These are phyloP conservation scores for Xiphias gladius DNA, from an alignment of 2,113 vertebrate species.

Conservation along the genomic window DNA sequence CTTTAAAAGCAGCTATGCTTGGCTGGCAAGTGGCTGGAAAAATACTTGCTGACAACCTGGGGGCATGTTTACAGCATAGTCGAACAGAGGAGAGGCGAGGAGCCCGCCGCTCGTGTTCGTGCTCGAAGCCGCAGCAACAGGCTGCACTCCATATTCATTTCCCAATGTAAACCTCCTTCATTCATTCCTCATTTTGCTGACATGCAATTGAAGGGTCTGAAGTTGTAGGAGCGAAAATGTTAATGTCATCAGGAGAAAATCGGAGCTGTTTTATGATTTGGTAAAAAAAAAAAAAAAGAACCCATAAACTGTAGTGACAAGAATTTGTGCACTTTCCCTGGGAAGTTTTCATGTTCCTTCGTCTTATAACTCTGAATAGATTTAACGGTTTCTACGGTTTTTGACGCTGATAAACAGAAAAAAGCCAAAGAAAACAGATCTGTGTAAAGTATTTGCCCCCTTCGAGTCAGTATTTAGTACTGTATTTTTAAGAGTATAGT, in stretches of 20 bases:
- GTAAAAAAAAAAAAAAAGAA: too few species aligned
- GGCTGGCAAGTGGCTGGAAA: slow-evolving; percentile 76
- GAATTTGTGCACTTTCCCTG: neutral
- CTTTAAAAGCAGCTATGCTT: slow-evolving; percentile 78
- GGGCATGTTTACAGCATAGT: slow-evolving; percentile 79
- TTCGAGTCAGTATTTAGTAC: neutral
- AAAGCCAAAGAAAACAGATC: neutral
- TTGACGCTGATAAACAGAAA: neutral
- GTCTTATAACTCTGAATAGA: neutral
- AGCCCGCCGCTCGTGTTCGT: slow-evolving; percentile 36
- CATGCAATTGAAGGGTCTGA: neutral
- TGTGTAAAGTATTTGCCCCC: neutral
- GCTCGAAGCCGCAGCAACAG: slow-evolving; percentile 28
- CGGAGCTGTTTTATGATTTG: neutral
- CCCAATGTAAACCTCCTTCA: neutral
- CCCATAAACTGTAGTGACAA: too few species aligned
- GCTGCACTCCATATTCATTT: slow-evolving; percentile 31
- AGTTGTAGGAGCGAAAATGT: neutral
- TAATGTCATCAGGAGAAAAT: too few species aligned
- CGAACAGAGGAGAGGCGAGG: slow-evolving; percentile 37
- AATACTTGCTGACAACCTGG: slow-evolving; percentile 82
- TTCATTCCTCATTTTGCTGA: slow-evolving; percentile 6
- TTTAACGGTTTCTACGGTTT: neutral
- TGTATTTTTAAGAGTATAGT: neutral
- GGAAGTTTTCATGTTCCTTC: neutral